phyloP scores from a whole-genome alignment of 2,888 invertebrate species.

The Mythimna ferrago region DNA sequence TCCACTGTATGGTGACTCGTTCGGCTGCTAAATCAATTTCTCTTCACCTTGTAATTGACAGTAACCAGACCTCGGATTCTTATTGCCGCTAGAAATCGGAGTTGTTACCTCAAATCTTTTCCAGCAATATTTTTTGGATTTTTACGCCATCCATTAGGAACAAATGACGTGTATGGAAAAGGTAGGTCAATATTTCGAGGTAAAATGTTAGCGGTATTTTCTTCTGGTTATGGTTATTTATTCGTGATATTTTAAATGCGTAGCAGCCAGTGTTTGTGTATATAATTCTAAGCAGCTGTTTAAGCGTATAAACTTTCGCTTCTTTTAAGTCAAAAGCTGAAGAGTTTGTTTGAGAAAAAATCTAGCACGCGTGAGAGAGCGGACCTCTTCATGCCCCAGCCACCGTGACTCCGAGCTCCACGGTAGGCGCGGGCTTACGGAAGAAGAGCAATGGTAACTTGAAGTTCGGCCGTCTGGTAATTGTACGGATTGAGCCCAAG shows the following conservation, averaged over 20 bases:
- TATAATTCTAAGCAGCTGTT: no score
- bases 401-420: no score
- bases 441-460: no score
- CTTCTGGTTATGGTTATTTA: not conserved
- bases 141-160: conserved; percentile 18
- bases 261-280: not conserved
- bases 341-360: no score
- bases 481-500: no score
- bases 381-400: no score
- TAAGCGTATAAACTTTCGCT: no score
- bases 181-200: conserved; percentile 28
- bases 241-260: not conserved
- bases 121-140: conserved; percentile 26
- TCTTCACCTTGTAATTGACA: conserved; percentile 57
- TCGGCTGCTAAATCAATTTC: conserved; percentile 57
- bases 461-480: no score
- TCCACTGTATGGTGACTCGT: not conserved
- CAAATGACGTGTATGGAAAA: conserved; percentile 26
- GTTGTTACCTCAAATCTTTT: conserved; percentile 40
- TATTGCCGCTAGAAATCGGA: conserved; percentile 36
- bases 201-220: not conserved
- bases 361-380: no score
- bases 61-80: conserved; percentile 53
- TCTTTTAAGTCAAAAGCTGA: no score
- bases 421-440: no score